Evolutionary conservation across 1,140 invertebrate species (phyloP).

Genomic region (Drosophila mojavensis): DNA sequence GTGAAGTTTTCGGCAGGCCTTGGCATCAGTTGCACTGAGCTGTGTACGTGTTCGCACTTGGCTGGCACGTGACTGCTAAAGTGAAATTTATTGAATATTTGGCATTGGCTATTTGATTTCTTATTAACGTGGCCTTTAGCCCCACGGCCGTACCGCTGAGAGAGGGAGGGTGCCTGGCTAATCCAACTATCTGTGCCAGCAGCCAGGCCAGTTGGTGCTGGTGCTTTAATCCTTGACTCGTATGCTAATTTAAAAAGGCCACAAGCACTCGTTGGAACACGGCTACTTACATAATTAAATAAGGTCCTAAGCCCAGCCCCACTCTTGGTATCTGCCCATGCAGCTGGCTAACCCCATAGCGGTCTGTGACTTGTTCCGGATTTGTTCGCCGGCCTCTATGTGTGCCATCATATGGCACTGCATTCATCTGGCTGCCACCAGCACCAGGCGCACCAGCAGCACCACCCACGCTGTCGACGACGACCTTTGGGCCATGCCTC

Average conservation of each 20-base stretch:
- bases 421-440: conserved; percentile 1
- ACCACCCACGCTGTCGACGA: neutral
- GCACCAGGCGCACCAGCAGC: neutral
- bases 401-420: conserved; percentile 12
- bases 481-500: conserved; percentile 26
- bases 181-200: conserved; percentile 15
- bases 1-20: neutral
- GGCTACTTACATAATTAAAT: conserved; percentile 65
- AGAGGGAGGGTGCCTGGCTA: neutral
- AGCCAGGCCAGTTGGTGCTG: conserved; percentile 24
- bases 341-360: neutral
- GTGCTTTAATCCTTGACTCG: conserved; percentile 32
- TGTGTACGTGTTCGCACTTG: conserved; percentile 78
- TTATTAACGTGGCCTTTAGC: conserved; percentile 64
- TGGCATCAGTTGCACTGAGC: conserved; percentile 73
- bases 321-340: neutral
- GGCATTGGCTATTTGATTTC: conserved; percentile 82
- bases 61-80: conserved; percentile 72
- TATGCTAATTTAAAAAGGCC: conserved; percentile 63
- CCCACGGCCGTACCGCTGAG: neutral
- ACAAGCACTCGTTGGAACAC: conserved; percentile 17
- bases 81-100: conserved; percentile 80
- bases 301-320: conserved; percentile 3
- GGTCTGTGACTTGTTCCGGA: conserved; percentile 7
- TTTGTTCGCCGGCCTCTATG: conserved; percentile 18